These are phyloP conservation scores for Latrodectus hesperus DNA, from an alignment of 2,888 invertebrate genomes.

Conservation along the genomic window DNA sequence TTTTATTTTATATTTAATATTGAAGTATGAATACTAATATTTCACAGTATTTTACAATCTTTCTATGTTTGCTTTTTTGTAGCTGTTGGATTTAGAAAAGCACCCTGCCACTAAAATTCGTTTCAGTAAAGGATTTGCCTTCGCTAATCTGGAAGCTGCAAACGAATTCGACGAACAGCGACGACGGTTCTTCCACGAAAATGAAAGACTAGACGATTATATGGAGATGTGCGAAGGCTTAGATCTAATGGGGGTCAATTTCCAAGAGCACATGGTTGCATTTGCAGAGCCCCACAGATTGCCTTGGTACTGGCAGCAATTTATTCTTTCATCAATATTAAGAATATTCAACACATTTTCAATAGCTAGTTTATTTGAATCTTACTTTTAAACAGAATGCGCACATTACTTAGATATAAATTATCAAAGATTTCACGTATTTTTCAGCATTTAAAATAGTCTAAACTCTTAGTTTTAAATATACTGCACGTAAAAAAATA, in stretches of 20 bases:
- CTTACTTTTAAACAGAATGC: too few species aligned
- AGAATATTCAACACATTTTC: too few species aligned
- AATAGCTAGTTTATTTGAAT: too few species aligned
- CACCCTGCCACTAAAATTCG: conserved; percentile 85
- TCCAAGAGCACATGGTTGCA: conserved; percentile 77
- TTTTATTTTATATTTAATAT: too few species aligned
- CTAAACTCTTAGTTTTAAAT: too few species aligned
- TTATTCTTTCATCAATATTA: too few species aligned
- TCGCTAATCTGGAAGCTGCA: conserved; percentile 85
- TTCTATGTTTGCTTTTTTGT: neutral
- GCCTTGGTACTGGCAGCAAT: conserved; percentile 77
- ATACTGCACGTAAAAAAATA: too few species aligned
- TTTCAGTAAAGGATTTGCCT: conserved; percentile 87
- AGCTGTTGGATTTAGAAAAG: conserved; percentile 76
- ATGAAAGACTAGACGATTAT: conserved; percentile 87
- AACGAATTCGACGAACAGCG: conserved; percentile 88
- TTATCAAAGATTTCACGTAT: too few species aligned
- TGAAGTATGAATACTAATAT: too few species aligned
- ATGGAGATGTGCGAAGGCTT: conserved; percentile 89
- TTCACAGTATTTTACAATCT: too few species aligned
- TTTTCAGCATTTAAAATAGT: too few species aligned
- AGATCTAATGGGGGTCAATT: conserved; percentile 80
- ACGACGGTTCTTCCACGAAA: conserved; percentile 84
- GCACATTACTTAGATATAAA: too few species aligned
- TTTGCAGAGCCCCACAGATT: conserved; percentile 76